Percentiles rank a stretch among this genome's conserved stretches.
Conservation (phyloP, 2,797 vertebrate species). For the Paguma larvata region DNA sequence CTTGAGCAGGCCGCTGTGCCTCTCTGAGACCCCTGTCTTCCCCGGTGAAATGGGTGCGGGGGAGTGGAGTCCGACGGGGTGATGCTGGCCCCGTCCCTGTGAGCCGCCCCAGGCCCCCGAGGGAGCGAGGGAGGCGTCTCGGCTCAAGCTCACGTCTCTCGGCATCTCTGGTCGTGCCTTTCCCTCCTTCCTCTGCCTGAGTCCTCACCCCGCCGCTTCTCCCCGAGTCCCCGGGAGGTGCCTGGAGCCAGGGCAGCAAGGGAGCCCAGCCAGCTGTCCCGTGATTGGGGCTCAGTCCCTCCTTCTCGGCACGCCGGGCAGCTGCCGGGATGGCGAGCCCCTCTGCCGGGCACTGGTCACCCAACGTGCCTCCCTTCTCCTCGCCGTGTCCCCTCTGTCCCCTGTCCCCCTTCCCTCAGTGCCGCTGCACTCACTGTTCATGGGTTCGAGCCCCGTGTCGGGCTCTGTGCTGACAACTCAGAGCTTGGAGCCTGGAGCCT, state of each 20-base stretch:
- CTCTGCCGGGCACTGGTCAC: neutral
- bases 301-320: neutral
- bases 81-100: too few species aligned
- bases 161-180: neutral
- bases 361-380: too few species aligned
- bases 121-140: neutral
- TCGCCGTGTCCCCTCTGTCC: accelerated
- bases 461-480: too few species aligned
- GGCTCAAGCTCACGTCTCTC: too few species aligned
- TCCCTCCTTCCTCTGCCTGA: neutral
- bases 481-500: too few species aligned
- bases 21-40: neutral
- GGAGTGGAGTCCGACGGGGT: neutral
- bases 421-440: accelerated
- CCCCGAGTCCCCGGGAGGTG: neutral
- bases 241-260: neutral
- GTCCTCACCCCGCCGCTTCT: neutral
- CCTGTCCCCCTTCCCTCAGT: accelerated
- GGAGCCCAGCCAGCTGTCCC: neutral
- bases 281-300: too few species aligned
- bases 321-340: neutral
- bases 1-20: neutral
- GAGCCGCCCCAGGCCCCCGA: accelerated
- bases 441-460: too few species aligned
- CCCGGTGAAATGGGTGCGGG: neutral